Conservation (phyloP, 2,888 invertebrate genomes). For the Drosophila demipolita region DNA sequence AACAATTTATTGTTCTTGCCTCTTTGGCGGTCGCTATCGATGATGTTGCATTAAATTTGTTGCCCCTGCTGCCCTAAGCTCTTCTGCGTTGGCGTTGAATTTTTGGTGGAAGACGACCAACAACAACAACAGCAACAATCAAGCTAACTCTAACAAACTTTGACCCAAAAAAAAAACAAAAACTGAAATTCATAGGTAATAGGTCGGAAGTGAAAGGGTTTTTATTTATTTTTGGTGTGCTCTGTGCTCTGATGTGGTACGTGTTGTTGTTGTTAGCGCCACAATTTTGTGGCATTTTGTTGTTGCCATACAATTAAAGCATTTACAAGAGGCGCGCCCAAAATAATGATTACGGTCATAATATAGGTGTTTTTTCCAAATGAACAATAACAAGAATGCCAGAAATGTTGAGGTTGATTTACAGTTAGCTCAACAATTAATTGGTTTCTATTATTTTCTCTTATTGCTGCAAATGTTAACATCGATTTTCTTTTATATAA, state of each 20-base stretch:
- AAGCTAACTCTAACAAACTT: slow-evolving; percentile 58
- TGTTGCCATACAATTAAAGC: slow-evolving; percentile 22
- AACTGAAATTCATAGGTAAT: slow-evolving; percentile 42
- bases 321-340: slow-evolving; percentile 37
- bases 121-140: slow-evolving; percentile 26
- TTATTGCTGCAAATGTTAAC: not conserved
- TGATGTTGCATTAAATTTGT: slow-evolving; percentile 74
- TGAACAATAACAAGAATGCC: not conserved
- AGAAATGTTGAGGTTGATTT: not conserved
- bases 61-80: slow-evolving; percentile 49
- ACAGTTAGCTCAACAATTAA: not conserved
- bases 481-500: not conserved
- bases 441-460: not conserved
- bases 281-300: slow-evolving; percentile 44
- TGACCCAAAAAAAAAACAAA: slow-evolving; percentile 57
- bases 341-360: slow-evolving; percentile 26
- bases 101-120: slow-evolving; percentile 16
- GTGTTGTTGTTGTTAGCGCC: slow-evolving; percentile 28
- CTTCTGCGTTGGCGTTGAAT: slow-evolving; percentile 50
- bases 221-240: slow-evolving; percentile 8
- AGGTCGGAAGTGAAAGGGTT: slow-evolving; percentile 74
- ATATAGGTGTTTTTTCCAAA: slow-evolving; percentile 10
- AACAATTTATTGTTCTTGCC: slow-evolving; percentile 60
- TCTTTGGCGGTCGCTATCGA: slow-evolving; percentile 47
- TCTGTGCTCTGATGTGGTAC: slow-evolving; percentile 18